Conservation (phyloP, 2,888 invertebrate genomes). For the Cephus runcator region DNA sequence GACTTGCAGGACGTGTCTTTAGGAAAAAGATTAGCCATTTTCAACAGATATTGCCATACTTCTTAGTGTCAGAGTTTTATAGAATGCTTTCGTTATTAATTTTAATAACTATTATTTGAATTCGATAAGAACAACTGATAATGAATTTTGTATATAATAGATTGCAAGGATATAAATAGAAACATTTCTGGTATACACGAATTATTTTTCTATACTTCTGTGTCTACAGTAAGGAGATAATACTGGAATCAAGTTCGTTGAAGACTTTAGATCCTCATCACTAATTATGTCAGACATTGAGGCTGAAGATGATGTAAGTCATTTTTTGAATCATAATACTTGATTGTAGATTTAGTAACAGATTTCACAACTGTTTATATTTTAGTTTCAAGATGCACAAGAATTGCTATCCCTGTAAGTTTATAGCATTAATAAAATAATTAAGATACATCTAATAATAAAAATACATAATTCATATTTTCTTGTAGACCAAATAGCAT, state of each 20-base stretch:
- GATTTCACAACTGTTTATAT: conserved; percentile 26
- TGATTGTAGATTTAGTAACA: background rate
- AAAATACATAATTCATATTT: conserved; percentile 12
- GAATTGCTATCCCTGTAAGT: conserved; percentile 65
- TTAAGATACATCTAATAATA: background rate
- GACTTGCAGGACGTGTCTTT: background rate
- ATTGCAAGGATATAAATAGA: background rate
- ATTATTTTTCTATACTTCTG: background rate
- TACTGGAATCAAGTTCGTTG: background rate
- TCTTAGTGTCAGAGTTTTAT: background rate
- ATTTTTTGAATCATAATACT: conserved; percentile 2
- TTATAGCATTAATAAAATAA: background rate
- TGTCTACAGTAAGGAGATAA: background rate
- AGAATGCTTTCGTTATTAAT: background rate
- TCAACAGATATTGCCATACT: background rate
- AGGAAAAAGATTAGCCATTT: background rate
- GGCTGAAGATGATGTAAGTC: conserved; percentile 58
- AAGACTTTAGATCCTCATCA: background rate
- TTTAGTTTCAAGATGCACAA: conserved; percentile 70
- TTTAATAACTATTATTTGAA: background rate
- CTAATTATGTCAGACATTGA: conserved; percentile 57
- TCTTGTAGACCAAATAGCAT: conserved; percentile 65
- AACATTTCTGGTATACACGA: background rate
- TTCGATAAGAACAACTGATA: background rate
- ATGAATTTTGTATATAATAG: background rate